These are phyloP conservation scores for Caenorhabditis sinica DNA, from an alignment of 2,888 invertebrate species.

Conservation along the genomic window DNA sequence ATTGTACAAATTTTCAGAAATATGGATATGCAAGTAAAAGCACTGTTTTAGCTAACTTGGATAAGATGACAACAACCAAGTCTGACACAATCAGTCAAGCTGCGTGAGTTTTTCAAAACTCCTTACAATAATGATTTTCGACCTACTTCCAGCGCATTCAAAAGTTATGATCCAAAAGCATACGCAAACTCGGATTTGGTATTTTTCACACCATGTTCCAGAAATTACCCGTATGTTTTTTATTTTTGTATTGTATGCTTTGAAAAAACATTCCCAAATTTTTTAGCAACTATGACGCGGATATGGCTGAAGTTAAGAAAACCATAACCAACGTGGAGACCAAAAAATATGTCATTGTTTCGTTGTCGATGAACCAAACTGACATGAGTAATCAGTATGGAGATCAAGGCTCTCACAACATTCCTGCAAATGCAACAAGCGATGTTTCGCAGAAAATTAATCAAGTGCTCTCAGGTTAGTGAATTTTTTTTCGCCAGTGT, in stretches of 20 bases:
- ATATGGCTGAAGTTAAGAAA: not conserved
- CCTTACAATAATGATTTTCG: not conserved
- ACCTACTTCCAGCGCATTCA: constrained; percentile 22
- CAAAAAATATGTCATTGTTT: constrained; percentile 38
- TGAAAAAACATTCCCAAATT: too few relatives aligned
- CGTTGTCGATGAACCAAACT: not conserved
- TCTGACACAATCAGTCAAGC: constrained; percentile 7
- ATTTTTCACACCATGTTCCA: constrained; percentile 42
- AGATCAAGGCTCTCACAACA: not conserved
- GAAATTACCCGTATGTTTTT: constrained; percentile 20
- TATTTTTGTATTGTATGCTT: not conserved
- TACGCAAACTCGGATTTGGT: constrained; percentile 33
- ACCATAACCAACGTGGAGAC: not conserved
- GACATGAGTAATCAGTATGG: constrained; percentile 25
- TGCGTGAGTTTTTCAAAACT: constrained; percentile 12
- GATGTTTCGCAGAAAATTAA: constrained; percentile 11
- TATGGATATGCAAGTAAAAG: not conserved
- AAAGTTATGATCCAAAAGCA: constrained; percentile 4
- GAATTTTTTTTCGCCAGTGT: too few relatives aligned
- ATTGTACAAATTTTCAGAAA: too few relatives aligned
- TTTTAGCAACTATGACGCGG: constrained; percentile 26
- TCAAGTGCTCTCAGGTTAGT: not conserved
- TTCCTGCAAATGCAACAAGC: not conserved
- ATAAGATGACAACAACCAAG: not conserved
- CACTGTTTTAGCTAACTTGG: not conserved